A percentile compares a stretch with the other conserved stretches of the same genome.
Evolutionary conservation across 2,797 vertebrate species (phyloP).

Genomic region (Leucoraja ocellata): DNA sequence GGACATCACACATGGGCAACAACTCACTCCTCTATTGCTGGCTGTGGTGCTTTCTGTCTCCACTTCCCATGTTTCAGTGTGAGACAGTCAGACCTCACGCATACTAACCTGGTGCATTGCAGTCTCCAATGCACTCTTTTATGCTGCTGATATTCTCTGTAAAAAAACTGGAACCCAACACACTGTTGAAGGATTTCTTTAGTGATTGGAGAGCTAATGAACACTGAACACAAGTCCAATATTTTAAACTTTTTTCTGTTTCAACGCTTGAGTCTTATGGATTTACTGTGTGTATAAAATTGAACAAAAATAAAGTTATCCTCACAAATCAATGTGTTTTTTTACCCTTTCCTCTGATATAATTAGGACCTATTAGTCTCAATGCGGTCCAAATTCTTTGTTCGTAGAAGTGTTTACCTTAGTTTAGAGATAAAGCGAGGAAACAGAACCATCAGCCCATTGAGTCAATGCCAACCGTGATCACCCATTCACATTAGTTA

Average conservation of each 20-base stretch:
- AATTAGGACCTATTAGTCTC: neutral
- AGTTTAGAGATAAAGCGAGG: too few relatives aligned
- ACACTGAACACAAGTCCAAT: neutral
- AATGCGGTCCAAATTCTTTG: too few relatives aligned
- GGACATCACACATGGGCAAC: neutral
- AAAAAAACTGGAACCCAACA: neutral
- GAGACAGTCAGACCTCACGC: neutral
- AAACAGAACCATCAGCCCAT: too few relatives aligned
- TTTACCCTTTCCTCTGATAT: neutral
- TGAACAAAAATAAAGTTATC: slow-evolving; percentile 31
- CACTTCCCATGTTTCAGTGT: neutral
- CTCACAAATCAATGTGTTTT: neutral
- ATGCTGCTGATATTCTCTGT: neutral
- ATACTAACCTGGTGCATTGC: neutral
- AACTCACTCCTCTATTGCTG: neutral
- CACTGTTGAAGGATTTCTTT: slow-evolving; percentile 25
- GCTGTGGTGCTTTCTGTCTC: neutral
- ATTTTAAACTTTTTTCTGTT: slow-evolving; percentile 28
- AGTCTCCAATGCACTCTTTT: neutral
- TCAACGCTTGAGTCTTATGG: slow-evolving; percentile 32
- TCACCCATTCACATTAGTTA: too few relatives aligned
- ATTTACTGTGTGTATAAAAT: slow-evolving; percentile 22
- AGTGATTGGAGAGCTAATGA: neutral
- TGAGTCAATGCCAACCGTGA: too few relatives aligned
- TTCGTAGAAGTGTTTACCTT: too few relatives aligned